Evolutionary conservation across 92 coral and sea anemone species (phyloP).

Genomic region (Porites lobata): DNA sequence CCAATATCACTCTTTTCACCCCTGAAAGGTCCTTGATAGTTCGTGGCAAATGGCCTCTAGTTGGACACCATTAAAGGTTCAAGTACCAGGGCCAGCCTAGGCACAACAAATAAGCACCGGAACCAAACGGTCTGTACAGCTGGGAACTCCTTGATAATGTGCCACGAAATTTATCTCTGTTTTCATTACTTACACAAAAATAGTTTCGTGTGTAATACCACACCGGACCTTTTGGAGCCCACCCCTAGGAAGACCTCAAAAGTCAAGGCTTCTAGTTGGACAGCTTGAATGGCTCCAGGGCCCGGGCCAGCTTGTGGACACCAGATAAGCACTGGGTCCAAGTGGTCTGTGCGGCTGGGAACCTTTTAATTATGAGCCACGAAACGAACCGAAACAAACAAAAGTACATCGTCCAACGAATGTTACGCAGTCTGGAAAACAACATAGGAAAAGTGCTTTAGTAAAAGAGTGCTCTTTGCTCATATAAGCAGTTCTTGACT

Average conservation of each 20-base stretch:
- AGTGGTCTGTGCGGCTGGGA: slow-evolving; percentile 86
- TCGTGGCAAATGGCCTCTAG: too few species aligned
- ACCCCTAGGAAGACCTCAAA: neutral
- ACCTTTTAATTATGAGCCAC: slow-evolving; percentile 91
- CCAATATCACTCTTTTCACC: too few species aligned
- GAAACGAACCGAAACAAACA: slow-evolving; percentile 78
- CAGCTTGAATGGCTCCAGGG: slow-evolving; percentile 82
- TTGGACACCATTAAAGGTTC: too few species aligned
- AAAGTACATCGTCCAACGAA: slow-evolving; percentile 96
- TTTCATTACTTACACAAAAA: too few species aligned
- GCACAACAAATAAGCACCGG: too few species aligned
- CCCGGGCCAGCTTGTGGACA: slow-evolving; percentile 70
- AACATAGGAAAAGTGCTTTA: neutral
- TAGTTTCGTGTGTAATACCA: too few species aligned
- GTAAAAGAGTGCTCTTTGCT: neutral
- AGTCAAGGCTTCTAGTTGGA: slow-evolving; percentile 54
- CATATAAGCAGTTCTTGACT: too few species aligned
- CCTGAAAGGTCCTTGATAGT: too few species aligned
- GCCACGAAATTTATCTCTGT: too few species aligned
- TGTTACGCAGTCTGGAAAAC: slow-evolving; percentile 87
- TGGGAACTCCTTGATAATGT: too few species aligned
- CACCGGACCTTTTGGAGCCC: neutral
- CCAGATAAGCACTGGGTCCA: slow-evolving; percentile 85
- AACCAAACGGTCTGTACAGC: too few species aligned
- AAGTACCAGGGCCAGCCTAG: too few species aligned